These are phyloP conservation scores for Parotocinclus haroldoi DNA, from an alignment of 2,797 vertebrate species.

Conservation along the genomic window DNA sequence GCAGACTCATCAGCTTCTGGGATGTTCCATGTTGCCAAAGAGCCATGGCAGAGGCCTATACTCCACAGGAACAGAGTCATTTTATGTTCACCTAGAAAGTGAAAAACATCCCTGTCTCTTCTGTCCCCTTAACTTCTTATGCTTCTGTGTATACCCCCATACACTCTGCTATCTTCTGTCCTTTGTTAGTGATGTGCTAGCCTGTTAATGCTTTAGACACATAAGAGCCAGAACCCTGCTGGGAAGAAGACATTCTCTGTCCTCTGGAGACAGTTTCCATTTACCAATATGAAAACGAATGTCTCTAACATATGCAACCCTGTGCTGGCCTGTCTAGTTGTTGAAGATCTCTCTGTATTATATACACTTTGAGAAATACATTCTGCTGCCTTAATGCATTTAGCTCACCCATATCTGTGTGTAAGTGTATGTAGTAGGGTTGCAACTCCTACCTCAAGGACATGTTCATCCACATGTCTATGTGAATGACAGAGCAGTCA, in stretches of 20 bases:
- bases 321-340: conserved; percentile 16
- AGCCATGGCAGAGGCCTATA: conserved; percentile 55
- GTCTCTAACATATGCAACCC: conserved; percentile 29
- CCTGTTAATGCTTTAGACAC: conserved; percentile 15
- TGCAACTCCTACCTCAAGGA: conserved; percentile 15
- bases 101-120: conserved; percentile 24
- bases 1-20: conserved; percentile 48
- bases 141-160: conserved; percentile 17
- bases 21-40: conserved; percentile 55
- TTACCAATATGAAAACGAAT: conserved; percentile 31
- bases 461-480: conserved; percentile 26
- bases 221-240: conserved; percentile 35
- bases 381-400: conserved; percentile 13
- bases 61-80: conserved; percentile 54
- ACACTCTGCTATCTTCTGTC: not conserved
- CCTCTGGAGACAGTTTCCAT: conserved; percentile 31
- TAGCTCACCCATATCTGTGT: conserved; percentile 7
- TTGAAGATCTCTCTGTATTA: conserved; percentile 27
- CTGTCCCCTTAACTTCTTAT: conserved; percentile 31
- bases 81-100: conserved; percentile 52
- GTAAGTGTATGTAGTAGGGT: not conserved
- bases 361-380: conserved; percentile 31
- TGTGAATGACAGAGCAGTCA: conserved; percentile 61
- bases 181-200: conserved; percentile 16
- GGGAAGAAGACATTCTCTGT: conserved; percentile 31